Evolutionary conservation across 2,888 invertebrate species (phyloP).

Genomic region (Torymus texanus): DNA sequence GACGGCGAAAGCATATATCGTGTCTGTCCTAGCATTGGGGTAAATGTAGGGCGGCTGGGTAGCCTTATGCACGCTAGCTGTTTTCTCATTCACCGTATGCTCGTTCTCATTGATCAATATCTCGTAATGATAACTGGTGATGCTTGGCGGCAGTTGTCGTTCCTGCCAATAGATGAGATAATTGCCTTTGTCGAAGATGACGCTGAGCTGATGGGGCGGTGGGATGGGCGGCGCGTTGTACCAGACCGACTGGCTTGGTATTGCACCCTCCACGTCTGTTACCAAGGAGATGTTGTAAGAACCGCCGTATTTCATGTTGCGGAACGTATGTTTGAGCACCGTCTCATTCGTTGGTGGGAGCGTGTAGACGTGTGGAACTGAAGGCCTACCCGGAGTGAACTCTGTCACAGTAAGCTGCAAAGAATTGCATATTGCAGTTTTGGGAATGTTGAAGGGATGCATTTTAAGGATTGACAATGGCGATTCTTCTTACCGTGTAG

Average conservation of each 20-base stretch:
- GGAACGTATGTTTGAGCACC: constrained; percentile 77
- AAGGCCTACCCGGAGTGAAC: constrained; percentile 73
- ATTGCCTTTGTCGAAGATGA: constrained; percentile 79
- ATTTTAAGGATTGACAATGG: no score
- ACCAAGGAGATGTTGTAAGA: constrained; percentile 77
- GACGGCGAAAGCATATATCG: constrained; percentile 81
- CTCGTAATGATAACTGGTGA: constrained; percentile 79
- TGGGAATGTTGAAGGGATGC: background rate
- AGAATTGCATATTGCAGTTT: constrained; percentile 58
- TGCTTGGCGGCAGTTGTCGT: constrained; percentile 70
- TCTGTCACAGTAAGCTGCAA: constrained; percentile 77
- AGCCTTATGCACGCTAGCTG: constrained; percentile 74
- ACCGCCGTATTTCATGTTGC: constrained; percentile 77
- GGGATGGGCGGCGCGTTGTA: constrained; percentile 79
- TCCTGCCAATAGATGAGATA: constrained; percentile 83
- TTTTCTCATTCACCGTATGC: constrained; percentile 75
- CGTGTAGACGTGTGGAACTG: constrained; percentile 71
- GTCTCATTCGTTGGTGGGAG: constrained; percentile 76
- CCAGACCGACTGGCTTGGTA: constrained; percentile 75
- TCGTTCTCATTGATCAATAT: constrained; percentile 80
- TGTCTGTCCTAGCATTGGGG: constrained; percentile 76
- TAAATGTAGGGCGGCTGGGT: constrained; percentile 79
- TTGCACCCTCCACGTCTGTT: constrained; percentile 75
- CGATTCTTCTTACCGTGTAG: constrained; percentile 78
- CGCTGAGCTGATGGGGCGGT: constrained; percentile 81